Evolutionary conservation across 2,888 invertebrate species (phyloP).

Genomic region (Meta bourneti): DNA sequence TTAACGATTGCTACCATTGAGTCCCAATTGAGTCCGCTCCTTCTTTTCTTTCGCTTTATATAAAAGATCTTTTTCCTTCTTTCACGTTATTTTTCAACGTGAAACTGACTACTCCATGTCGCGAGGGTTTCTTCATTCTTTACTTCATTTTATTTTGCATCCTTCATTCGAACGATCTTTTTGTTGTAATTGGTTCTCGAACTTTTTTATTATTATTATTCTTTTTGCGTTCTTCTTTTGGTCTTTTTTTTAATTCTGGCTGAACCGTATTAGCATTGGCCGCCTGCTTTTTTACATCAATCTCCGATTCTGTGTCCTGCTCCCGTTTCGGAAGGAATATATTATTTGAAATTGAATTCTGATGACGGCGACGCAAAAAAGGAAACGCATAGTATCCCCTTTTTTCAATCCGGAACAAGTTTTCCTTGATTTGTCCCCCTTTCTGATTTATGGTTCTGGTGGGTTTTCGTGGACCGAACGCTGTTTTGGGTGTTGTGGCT

Average conservation of each 20-base stretch:
- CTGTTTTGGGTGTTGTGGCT: background rate
- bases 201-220: constrained; percentile 40
- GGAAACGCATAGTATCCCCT: constrained; percentile 44
- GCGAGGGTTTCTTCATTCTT: constrained; percentile 35
- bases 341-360: constrained; percentile 74
- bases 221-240: background rate
- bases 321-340: constrained; percentile 61
- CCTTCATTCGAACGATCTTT: constrained; percentile 51
- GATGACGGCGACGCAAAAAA: constrained; percentile 58
- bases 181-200: constrained; percentile 66
- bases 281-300: constrained; percentile 69
- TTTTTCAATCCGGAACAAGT: constrained; percentile 53
- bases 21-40: constrained; percentile 41
- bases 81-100: constrained; percentile 31
- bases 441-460: constrained; percentile 67
- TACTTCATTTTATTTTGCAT: constrained; percentile 55
- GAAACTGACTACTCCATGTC: constrained; percentile 69
- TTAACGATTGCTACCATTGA: constrained; percentile 66
- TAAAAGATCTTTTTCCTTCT: constrained; percentile 24
- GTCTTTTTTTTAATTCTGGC: constrained; percentile 42
- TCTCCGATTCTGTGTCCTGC: constrained; percentile 66
- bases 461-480: background rate
- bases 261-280: constrained; percentile 68
- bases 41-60: constrained; percentile 6
- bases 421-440: constrained; percentile 68